Evolutionary conservation across 2,113 vertebrate species (phyloP).

Genomic region (Callithrix jacchus): DNA sequence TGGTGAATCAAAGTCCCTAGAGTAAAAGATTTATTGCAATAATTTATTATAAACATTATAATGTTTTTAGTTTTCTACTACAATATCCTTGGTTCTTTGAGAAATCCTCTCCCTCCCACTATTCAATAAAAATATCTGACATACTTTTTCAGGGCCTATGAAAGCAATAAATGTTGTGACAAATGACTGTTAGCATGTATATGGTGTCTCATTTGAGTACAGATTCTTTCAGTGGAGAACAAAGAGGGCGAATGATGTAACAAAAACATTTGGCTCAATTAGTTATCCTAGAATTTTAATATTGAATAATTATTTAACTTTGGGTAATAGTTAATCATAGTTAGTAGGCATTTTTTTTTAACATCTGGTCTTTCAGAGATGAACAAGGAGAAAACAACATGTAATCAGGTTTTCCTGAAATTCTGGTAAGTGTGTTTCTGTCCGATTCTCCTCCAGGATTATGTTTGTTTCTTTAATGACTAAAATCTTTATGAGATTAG

Average conservation of each 20-base stretch:
- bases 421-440: not conserved
- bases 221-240: not conserved
- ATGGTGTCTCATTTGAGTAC: not conserved
- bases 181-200: not conserved
- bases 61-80: conserved; percentile 20
- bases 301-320: conserved; percentile 17
- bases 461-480: conserved; percentile 1
- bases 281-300: not conserved
- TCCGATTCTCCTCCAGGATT: not conserved
- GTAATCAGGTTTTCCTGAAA: not conserved
- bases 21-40: conserved; percentile 13
- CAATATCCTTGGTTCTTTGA: conserved; percentile 26
- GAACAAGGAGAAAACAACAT: not conserved
- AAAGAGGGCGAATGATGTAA: not conserved
- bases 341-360: not conserved
- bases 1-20: not conserved
- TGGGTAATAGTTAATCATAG: not conserved
- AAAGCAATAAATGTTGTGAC: not conserved
- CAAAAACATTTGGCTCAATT: conserved; percentile 24
- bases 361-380: not conserved
- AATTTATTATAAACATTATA: conserved; percentile 34
- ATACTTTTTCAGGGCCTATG: not conserved
- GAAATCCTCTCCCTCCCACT: not conserved
- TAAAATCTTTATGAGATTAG: not conserved
- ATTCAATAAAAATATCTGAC: conserved; percentile 37